Percentiles rank a stretch among this genome's conserved stretches.
These are phyloP conservation scores for Formica exsecta DNA, from an alignment of 1,140 invertebrate genomes.

Conservation along the genomic window DNA sequence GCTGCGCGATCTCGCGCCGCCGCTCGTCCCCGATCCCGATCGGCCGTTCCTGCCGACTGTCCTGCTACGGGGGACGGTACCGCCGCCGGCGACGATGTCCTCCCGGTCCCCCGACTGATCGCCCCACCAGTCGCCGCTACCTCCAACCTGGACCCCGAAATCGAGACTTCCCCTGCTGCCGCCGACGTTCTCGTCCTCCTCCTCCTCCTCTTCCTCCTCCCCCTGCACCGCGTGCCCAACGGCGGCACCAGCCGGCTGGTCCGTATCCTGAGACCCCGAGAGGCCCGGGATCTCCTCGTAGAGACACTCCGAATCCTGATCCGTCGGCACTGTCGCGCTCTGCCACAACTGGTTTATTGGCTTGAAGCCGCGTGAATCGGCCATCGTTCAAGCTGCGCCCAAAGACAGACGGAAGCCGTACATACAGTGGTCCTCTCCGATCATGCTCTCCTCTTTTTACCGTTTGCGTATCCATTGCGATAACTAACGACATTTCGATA, in stretches of 20 bases:
- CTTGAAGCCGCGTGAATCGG: slow-evolving; percentile 85
- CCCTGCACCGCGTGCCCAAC: slow-evolving; percentile 59
- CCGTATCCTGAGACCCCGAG: slow-evolving; percentile 80
- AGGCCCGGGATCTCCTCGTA: slow-evolving; percentile 85
- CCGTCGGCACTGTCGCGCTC: slow-evolving; percentile 79
- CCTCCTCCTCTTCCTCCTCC: slow-evolving; percentile 60
- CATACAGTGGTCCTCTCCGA: slow-evolving; percentile 9
- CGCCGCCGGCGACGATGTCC: slow-evolving; percentile 18
- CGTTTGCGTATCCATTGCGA: background rate
- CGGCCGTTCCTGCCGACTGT: slow-evolving; percentile 45
- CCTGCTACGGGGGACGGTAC: slow-evolving; percentile 41
- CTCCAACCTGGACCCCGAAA: slow-evolving; percentile 72
- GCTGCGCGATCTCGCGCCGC: slow-evolving; percentile 68
- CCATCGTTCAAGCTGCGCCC: slow-evolving; percentile 83
- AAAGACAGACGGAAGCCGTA: slow-evolving; percentile 65
- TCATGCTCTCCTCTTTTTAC: background rate
- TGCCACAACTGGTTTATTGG: slow-evolving; percentile 86
- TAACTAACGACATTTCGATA: background rate
- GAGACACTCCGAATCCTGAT: slow-evolving; percentile 85
- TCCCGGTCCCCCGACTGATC: slow-evolving; percentile 11
- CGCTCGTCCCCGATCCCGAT: slow-evolving; percentile 53
- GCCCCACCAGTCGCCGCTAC: slow-evolving; percentile 70
- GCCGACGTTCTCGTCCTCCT: slow-evolving; percentile 51
- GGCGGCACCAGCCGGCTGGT: slow-evolving; percentile 69
- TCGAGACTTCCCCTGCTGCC: slow-evolving; percentile 59